These are phyloP conservation scores for Probaryconus sp. DNA, from an alignment of 1,140 invertebrate genomes.

Conservation along the genomic window DNA sequence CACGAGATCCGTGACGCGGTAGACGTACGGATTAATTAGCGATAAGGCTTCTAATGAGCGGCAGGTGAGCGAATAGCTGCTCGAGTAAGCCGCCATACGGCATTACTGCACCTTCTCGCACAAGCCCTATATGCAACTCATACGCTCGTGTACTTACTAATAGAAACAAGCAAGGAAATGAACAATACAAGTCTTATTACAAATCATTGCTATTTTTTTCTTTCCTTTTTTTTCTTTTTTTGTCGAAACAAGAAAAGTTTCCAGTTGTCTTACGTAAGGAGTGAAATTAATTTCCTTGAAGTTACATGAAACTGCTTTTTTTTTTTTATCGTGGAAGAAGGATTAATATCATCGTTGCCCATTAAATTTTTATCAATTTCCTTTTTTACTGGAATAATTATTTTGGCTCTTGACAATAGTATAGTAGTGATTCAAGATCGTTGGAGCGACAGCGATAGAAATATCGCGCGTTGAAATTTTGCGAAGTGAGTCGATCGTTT, in stretches of 20 bases:
- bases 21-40: slow-evolving; percentile 78
- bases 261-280: slow-evolving; percentile 22
- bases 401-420: too few relatives aligned
- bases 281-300: too few relatives aligned
- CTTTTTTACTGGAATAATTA: too few relatives aligned
- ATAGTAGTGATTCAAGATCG: too few relatives aligned
- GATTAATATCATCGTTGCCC: too few relatives aligned
- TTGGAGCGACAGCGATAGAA: too few relatives aligned
- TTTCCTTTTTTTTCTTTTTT: slow-evolving; percentile 23
- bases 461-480: too few relatives aligned
- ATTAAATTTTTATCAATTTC: too few relatives aligned
- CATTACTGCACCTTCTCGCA: slow-evolving; percentile 47
- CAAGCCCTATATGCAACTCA: slow-evolving; percentile 42
- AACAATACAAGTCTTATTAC: slow-evolving; percentile 49
- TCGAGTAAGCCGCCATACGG: slow-evolving; percentile 58
- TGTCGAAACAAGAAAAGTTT: slow-evolving; percentile 21
- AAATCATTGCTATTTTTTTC: slow-evolving; percentile 34
- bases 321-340: too few relatives aligned
- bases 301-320: too few relatives aligned
- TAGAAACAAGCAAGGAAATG: slow-evolving; percentile 56
- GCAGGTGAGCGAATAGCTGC: slow-evolving; percentile 72
- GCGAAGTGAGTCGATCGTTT: slow-evolving; percentile 10
- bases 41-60: slow-evolving; percentile 79
- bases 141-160: slow-evolving; percentile 50
- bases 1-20: slow-evolving; percentile 76